These are phyloP conservation scores for Chrysolina oricalcia DNA, from an alignment of 2,888 invertebrate genomes.

Conservation along the genomic window DNA sequence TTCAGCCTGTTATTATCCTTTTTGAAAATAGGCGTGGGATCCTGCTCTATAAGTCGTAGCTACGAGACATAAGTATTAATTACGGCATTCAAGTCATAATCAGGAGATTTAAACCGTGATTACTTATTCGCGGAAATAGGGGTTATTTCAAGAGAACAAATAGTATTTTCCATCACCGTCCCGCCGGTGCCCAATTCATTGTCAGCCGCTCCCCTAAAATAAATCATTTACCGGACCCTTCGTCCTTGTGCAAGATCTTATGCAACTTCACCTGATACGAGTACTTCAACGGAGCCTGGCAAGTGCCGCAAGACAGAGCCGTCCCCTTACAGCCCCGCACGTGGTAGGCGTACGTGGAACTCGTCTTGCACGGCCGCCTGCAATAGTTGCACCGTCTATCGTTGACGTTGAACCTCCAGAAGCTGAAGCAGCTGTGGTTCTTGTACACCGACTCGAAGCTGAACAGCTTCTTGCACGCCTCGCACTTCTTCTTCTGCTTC, in stretches of 20 bases:
- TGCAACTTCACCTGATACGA: slow-evolving; percentile 46
- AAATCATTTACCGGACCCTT: neutral
- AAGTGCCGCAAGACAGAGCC: slow-evolving; percentile 41
- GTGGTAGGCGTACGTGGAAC: slow-evolving; percentile 40
- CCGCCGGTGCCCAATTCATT: neutral
- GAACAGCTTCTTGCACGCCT: slow-evolving; percentile 42
- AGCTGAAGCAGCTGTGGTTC: slow-evolving; percentile 43
- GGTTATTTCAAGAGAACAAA: too few species aligned
- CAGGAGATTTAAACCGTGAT: too few species aligned
- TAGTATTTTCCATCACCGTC: neutral
- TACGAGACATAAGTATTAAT: too few species aligned
- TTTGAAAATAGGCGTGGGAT: too few species aligned
- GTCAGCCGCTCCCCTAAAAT: neutral
- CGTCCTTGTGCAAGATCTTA: slow-evolving; percentile 32
- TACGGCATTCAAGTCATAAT: too few species aligned
- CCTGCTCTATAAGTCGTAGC: too few species aligned
- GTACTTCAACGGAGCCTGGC: slow-evolving; percentile 38
- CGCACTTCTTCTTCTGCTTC: slow-evolving; percentile 34
- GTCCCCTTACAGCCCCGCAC: slow-evolving; percentile 34
- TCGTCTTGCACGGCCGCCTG: slow-evolving; percentile 42
- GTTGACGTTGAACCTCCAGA: slow-evolving; percentile 33
- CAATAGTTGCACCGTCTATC: slow-evolving; percentile 45
- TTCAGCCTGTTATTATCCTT: too few species aligned
- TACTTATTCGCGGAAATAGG: too few species aligned
- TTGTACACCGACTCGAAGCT: slow-evolving; percentile 43